Conservation (phyloP, 1,140 invertebrate species). For the Orchesella cincta region DNA sequence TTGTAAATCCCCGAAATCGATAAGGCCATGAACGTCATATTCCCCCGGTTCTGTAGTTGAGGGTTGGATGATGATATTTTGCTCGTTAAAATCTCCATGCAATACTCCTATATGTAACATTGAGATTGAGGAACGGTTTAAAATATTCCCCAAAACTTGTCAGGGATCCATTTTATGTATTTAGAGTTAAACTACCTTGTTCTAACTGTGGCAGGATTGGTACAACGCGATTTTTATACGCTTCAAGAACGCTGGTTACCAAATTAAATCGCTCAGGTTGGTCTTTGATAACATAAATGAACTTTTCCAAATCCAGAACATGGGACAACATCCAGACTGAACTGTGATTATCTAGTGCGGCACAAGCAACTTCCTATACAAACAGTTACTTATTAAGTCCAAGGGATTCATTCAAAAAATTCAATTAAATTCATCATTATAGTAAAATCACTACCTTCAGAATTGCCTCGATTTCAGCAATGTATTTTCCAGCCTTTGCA, state of each 20-base stretch:
- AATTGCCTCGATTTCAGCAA: constrained; percentile 67
- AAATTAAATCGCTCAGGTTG: constrained; percentile 60
- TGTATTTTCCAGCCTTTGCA: constrained; percentile 69
- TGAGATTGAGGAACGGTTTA: neutral
- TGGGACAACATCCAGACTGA: constrained; percentile 72
- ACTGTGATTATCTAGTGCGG: constrained; percentile 65
- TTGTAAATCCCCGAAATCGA: constrained; percentile 83
- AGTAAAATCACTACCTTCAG: constrained; percentile 61
- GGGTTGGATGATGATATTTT: constrained; percentile 73
- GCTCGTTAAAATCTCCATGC: constrained; percentile 88
- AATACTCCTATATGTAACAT: constrained; percentile 65
- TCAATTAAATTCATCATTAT: neutral
- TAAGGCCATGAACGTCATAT: constrained; percentile 64
- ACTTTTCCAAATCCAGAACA: constrained; percentile 69
- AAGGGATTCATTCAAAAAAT: neutral
- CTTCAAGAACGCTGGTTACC: constrained; percentile 66
- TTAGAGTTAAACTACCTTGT: constrained; percentile 54
- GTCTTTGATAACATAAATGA: constrained; percentile 69
- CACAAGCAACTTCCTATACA: constrained; percentile 66
- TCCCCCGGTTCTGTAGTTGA: constrained; percentile 53
- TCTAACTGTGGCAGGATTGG: constrained; percentile 62
- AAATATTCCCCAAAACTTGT: neutral
- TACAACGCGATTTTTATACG: constrained; percentile 68
- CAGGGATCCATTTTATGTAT: neutral
- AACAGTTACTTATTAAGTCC: constrained; percentile 5